These are phyloP conservation scores for Tretioscincus oriximinensis DNA, from an alignment of 2,113 vertebrate species.

Conservation along the genomic window DNA sequence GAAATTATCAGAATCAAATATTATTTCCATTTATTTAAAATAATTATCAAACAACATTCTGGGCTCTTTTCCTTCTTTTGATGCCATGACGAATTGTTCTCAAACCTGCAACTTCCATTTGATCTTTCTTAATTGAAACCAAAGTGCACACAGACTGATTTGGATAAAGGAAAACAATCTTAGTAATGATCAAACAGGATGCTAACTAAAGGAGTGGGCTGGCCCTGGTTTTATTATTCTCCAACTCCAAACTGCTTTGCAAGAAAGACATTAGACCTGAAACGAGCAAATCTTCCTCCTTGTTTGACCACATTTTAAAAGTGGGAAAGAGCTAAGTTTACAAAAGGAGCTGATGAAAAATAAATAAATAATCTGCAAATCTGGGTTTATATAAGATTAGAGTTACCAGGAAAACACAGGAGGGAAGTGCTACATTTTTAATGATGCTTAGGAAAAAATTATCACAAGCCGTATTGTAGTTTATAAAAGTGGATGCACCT, in stretches of 20 bases:
- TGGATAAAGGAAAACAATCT: background rate
- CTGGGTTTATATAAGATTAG: too few relatives aligned
- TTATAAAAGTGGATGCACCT: too few relatives aligned
- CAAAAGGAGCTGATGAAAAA: background rate
- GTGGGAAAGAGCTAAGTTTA: background rate
- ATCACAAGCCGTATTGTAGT: too few relatives aligned
- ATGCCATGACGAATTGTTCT: background rate
- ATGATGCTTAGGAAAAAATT: too few relatives aligned
- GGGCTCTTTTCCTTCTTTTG: background rate
- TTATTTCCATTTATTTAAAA: background rate
- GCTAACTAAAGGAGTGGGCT: slow-evolving; percentile 3
- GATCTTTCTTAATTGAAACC: background rate
- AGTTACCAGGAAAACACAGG: too few relatives aligned
- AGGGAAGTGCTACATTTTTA: too few relatives aligned
- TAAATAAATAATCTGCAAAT: background rate
- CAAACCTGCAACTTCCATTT: background rate
- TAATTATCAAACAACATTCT: background rate
- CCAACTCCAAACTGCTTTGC: slow-evolving; percentile 11
- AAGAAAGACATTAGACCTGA: background rate
- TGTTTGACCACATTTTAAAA: background rate
- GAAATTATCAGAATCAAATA: background rate
- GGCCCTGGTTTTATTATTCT: slow-evolving; percentile 5
- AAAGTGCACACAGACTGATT: slow-evolving; percentile 11
- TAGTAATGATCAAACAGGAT: slow-evolving; percentile 26
- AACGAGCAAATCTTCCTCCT: background rate